Evolutionary conservation across 2,113 vertebrate species (phyloP).

Genomic region (Nycticebus coucang): DNA sequence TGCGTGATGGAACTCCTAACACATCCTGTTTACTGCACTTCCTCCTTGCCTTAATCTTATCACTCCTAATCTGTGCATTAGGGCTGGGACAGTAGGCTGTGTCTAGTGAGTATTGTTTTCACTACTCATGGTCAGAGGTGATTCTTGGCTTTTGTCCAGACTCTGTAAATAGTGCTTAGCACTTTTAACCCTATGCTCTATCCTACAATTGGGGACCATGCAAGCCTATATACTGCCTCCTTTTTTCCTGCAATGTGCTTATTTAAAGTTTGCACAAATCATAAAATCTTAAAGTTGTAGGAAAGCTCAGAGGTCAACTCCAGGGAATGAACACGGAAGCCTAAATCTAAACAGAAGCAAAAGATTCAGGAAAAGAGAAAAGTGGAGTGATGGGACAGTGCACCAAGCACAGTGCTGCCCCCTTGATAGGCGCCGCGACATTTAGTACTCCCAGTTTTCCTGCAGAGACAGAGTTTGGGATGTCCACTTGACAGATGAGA

Average conservation of each 20-base stretch:
- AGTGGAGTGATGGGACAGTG: accelerated
- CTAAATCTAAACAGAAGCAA: background rate
- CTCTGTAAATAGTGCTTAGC: no score
- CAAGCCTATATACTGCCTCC: background rate
- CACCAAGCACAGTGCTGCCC: accelerated
- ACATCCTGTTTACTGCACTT: no score
- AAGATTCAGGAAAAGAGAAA: background rate
- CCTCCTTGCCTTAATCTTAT: no score
- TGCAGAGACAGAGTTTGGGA: accelerated
- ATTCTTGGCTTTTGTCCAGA: no score
- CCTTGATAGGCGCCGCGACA: accelerated
- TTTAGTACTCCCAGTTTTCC: accelerated
- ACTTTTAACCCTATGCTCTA: no score
- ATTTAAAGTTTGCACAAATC: constrained; percentile 26
- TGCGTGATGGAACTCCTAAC: no score
- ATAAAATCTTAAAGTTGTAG: background rate
- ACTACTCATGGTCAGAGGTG: no score
- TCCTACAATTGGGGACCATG: background rate
- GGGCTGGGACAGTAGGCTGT: no score
- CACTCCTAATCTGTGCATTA: no score
- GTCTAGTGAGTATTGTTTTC: no score
- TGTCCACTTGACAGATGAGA: background rate
- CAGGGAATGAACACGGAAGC: background rate
- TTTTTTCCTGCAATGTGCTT: background rate
- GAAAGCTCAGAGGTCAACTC: background rate